Evolutionary conservation across 2,888 invertebrate genomes (phyloP).

Genomic region (Caenorhabditis sp.): DNA sequence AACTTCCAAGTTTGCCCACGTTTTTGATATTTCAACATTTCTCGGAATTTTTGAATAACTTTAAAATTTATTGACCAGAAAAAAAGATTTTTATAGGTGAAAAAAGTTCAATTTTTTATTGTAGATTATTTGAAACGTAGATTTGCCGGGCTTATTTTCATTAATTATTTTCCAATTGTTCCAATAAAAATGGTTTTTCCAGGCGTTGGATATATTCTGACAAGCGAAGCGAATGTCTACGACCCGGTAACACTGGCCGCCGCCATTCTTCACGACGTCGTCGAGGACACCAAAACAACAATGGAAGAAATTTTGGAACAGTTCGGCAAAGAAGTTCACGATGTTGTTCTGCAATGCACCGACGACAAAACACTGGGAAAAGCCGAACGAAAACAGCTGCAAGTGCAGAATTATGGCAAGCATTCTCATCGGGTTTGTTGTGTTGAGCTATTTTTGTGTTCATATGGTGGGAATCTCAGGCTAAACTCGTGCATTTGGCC

Average conservation of each 20-base stretch:
- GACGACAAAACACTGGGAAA: conserved; percentile 81
- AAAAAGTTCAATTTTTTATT: too few species aligned
- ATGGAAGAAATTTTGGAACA: conserved; percentile 74
- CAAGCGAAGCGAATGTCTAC: conserved; percentile 62
- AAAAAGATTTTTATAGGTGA: too few species aligned
- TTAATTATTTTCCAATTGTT: too few species aligned
- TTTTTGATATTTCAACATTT: too few species aligned
- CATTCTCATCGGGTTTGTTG: conserved; percentile 53
- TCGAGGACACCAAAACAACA: conserved; percentile 84
- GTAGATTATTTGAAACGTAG: too few species aligned
- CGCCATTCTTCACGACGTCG: conserved; percentile 83
- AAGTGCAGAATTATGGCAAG: conserved; percentile 57
- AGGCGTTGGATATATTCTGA: conserved; percentile 72
- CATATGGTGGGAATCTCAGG: conserved; percentile 71
- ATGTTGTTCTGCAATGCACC: conserved; percentile 70
- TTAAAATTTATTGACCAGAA: too few species aligned
- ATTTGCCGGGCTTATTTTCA: too few species aligned
- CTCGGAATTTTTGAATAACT: too few species aligned
- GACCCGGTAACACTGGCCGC: conserved; percentile 75
- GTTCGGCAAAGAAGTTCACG: conserved; percentile 62
- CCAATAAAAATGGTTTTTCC: too few species aligned
- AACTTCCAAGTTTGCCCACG: too few species aligned
- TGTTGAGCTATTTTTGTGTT: background rate
- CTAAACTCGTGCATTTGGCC: conserved; percentile 82
- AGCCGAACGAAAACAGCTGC: conserved; percentile 75